Percentiles rank a stretch among this genome's conserved stretches.
Conservation (phyloP, 2,797 vertebrate genomes). For the Esox lucius region DNA sequence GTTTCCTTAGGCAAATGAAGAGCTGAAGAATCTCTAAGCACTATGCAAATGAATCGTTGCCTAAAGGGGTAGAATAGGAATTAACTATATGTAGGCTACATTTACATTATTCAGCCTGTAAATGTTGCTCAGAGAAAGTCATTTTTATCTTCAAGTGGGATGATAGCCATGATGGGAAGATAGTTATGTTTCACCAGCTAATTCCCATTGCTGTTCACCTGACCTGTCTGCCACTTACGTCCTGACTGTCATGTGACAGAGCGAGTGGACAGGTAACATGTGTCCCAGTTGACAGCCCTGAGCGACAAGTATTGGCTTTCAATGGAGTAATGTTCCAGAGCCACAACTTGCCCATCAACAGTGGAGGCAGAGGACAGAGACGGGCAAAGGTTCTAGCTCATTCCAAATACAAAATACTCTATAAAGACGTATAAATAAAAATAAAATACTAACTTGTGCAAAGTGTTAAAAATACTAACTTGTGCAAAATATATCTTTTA, state of each 20-base stretch:
- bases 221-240: constrained; percentile 12
- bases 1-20: background rate
- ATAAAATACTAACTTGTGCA: too few relatives aligned
- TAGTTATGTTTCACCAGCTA: constrained; percentile 43
- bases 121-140: background rate
- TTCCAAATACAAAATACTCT: too few relatives aligned
- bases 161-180: constrained; percentile 31
- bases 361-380: constrained; percentile 24
- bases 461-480: too few relatives aligned
- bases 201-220: constrained; percentile 33
- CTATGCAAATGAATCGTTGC: constrained; percentile 21
- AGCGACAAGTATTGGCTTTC: constrained; percentile 42
- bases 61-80: background rate
- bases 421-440: too few relatives aligned
- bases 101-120: background rate
- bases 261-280: constrained; percentile 45
- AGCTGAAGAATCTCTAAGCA: constrained; percentile 6
- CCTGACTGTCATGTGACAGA: constrained; percentile 35
- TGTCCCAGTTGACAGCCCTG: constrained; percentile 41
- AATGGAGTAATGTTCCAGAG: constrained; percentile 32
- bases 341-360: constrained; percentile 33
- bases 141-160: background rate
- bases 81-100: background rate
- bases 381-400: too few relatives aligned
- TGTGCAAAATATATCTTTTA: too few relatives aligned